Evolutionary conservation across 2,113 vertebrate genomes (phyloP).

Genomic region (Romanogobio albipinnatus): DNA sequence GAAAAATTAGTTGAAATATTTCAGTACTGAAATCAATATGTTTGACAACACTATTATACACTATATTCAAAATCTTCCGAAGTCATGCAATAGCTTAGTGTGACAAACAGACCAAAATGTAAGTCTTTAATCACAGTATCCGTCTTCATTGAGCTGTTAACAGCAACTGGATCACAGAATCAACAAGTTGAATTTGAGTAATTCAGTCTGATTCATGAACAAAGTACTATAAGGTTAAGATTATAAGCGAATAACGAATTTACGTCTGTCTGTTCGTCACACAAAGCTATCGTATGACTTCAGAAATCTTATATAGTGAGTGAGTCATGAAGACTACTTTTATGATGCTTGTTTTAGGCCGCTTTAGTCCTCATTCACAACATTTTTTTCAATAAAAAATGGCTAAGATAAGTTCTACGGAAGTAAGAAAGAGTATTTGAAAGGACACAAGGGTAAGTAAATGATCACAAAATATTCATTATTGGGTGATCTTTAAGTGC

Average conservation of each 20-base stretch:
- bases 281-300: background rate
- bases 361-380: background rate
- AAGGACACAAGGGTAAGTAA: background rate
- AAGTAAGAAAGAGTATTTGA: conserved; percentile 12
- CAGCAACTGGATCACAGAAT: too few relatives aligned
- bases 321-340: background rate
- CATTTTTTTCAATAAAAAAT: background rate
- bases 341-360: background rate
- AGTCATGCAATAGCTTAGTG: background rate
- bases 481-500: conserved; percentile 12
- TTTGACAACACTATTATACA: background rate
- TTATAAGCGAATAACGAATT: background rate
- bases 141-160: too few relatives aligned
- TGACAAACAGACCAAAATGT: background rate
- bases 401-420: background rate
- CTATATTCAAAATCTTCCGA: background rate
- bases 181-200: background rate
- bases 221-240: background rate
- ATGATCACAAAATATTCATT: background rate
- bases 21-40: too few relatives aligned
- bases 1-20: too few relatives aligned
- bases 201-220: background rate
- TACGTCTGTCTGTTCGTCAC: background rate
- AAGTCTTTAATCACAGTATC: background rate
- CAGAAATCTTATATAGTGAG: background rate